Evolutionary conservation across 2,888 invertebrate species (phyloP), one percentile per base, ranked within the genome.

Genomic region (Xestia xanthographa): DNA sequence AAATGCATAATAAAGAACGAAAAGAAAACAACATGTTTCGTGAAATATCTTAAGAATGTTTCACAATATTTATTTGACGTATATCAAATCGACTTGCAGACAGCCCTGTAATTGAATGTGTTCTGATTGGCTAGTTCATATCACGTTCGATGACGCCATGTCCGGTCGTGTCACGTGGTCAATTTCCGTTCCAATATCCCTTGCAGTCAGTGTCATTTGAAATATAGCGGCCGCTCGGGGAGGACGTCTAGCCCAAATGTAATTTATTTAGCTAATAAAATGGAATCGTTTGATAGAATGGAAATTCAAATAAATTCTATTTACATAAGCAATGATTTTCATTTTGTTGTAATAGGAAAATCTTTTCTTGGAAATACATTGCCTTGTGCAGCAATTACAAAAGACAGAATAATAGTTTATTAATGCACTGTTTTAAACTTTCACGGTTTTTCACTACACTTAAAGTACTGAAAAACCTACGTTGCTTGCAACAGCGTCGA

Each of bases 111-210:
- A 95, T 95, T 94, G 93, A 95, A 95, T 93, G 90, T 88, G 84
- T 89, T 82, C 91, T 93, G 95, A 95, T 96, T 95, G 95, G 95
- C 93, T 92, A 92, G 94, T 94, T 93, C 93, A 90, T 92, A 92
- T 93, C 93, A 92, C 92, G 91, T 90, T 90, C 92, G 92, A 94
- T 94, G 94, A 94, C 93, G 94, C 92, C 92, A 91, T 91, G 90
- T 94, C 95, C 95, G 93, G 92, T 89, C 90, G 89, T 91, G 94
- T 93, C 94, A 94, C 93, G 93, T 94, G 93, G 92, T 91, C 94
- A 93, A 96, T 96, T 95, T 96, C 96, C 96, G 92, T 91, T 88
- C 85, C 92, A 93, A 95, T 95, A 94, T 96, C 95, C 95, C 90
- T 91, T 92, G 92, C 92, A 93, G 92, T 90, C 91, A 89, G 88